Conservation (phyloP, 2,888 invertebrate genomes). For the Argyra leucocephala region DNA sequence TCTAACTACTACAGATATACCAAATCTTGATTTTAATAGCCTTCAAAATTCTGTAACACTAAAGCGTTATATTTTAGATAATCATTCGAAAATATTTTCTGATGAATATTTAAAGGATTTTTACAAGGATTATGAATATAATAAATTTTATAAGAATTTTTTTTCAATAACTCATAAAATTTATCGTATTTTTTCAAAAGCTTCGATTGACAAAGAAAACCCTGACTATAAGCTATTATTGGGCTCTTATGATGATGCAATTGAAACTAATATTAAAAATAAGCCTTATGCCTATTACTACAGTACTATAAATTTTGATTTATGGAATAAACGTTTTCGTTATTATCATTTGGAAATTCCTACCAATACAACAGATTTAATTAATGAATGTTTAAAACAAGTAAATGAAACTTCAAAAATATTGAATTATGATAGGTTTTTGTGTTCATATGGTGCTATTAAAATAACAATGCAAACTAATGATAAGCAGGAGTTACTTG, state of each 20-base stretch:
- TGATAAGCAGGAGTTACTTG: background rate
- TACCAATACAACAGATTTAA: background rate
- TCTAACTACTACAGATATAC: background rate
- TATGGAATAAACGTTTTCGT: background rate
- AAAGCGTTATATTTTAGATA: background rate
- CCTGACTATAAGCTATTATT: background rate
- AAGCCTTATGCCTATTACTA: background rate
- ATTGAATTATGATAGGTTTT: background rate
- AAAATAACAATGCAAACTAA: background rate
- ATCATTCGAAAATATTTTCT: background rate
- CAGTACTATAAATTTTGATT: background rate
- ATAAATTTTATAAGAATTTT: background rate
- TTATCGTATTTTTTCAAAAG: too few relatives aligned
- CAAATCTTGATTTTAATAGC: background rate
- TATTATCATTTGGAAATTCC: background rate
- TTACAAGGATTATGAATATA: background rate
- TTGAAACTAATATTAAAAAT: background rate
- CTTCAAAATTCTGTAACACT: background rate
- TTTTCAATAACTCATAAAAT: background rate
- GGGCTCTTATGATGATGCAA: background rate
- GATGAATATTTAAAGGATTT: background rate
- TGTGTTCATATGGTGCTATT: background rate
- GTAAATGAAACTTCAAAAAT: background rate
- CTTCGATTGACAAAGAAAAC: too few relatives aligned
- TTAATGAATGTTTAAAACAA: background rate